Base-by-base conservation (phyloP, 2,888 invertebrate species). In the Mythimna loreyi region DNA sequence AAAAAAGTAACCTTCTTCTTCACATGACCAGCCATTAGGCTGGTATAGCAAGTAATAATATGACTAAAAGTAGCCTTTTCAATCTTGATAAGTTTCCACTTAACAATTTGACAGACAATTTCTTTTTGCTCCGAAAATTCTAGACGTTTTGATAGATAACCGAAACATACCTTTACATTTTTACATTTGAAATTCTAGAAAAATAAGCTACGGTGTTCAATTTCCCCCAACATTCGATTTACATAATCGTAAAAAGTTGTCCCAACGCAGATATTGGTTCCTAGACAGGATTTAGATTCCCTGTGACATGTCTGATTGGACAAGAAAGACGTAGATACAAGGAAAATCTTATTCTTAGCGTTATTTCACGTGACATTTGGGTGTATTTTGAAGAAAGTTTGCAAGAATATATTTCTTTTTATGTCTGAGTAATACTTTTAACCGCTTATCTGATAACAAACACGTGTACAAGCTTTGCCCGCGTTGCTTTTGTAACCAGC, bases 321-420 rank as follows among this genome's bases (percentile, higher is more conserved):
- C 30, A 23, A 11, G 3, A 30, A 33, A 52, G 50, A 8, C 19
- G 19, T 28, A 9, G 9, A n/a, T 30, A 9, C 19, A 28, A 1
- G 9, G n/a, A n/a, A 30, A 25, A 21, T 16, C 2, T 47, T 11
- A 21, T 23, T 19, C 23, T 2, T 36, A n/a, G 3, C 2, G 19
- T 30, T 28, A 9, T 30, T 52, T 43, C 16, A 40, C 59, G 47
- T 58, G 25, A 57, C 23, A 25, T 70, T 67, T 23, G 2, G 16
- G 13, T 25, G 21, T 19, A 25, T n/a, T 50, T 19, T 68, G 25
- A 72, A 6, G 13, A 30, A 40, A 36, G 67, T n/a, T 49, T 7
- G 1, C 13, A 11, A 36, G 7, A 6, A 4, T 5, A 58, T 13
- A 53, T 36, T 21, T 16, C 11, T 21, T 19, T 16, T 16, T 40